Base-by-base conservation (phyloP, 1,140 invertebrate genomes). In the Psix sp. region DNA sequence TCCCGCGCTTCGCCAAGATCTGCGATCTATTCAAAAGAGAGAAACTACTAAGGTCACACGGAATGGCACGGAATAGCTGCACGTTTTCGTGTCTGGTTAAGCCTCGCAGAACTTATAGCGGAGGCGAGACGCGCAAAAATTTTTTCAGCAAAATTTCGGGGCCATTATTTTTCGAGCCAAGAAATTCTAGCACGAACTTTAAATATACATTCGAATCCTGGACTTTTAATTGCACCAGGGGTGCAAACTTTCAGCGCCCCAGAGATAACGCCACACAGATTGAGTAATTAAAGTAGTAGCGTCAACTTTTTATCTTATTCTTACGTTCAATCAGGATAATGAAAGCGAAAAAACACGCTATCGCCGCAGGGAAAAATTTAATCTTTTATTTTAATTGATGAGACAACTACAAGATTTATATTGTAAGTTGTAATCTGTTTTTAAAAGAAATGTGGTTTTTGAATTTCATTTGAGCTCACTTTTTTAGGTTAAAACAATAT, bases 21-120 rank as follows among this genome's bases (percentile, higher is more conserved):
- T 67, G 65, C 65, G 66, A 73, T 67, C 76, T 70, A 78, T 73
- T 67, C 68, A 73, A 74, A 73, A 74, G 71, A 67, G 71, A 77
- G 66, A 74, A 74, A 68, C 62, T 63, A 51, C 60, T 71, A 70
- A 74, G 75, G 66, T 74, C 56, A 77, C 57, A 76, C 66, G 66
- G 66, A 67, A 67, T 67, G 75, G 60, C 66, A 68, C 63, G 67
- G 46, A 71, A 70, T 67, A 72, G 71, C 42, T 62, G 65, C 65
- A 77, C 65, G 66, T 77, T 66, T 74, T 77, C 70, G 75, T 70
- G 75, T 62, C 62, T 78, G 59, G 72, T 60, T 43, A 72, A 72
- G 57, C 65, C 59, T 74, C 71, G 62, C 40, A 57, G 45, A 72
- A 56, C 52, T 56, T 39, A 3, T 24, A 24, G 29, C 10, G 29